These are phyloP conservation scores for Lasioglossum calceatum DNA, from an alignment of 2,888 invertebrate species.

Conservation along the genomic window DNA sequence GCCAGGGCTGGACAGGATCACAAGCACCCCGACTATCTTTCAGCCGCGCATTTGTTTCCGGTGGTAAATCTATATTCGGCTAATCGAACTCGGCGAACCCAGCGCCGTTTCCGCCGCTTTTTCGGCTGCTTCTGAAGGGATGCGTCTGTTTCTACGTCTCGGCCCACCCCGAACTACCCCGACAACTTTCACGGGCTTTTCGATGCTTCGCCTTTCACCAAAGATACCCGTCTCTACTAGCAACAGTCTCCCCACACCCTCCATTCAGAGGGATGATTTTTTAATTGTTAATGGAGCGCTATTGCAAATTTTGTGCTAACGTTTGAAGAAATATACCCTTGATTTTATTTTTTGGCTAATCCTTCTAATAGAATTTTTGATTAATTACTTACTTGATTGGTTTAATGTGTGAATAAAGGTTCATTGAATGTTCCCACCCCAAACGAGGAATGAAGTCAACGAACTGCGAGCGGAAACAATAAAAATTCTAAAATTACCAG, in stretches of 20 bases:
- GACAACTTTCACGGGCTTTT: background rate
- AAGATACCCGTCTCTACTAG: background rate
- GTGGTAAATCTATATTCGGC: conserved; percentile 82
- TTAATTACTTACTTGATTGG: too few relatives aligned
- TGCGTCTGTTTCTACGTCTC: background rate
- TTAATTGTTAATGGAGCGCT: background rate
- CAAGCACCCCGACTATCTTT: conserved; percentile 13
- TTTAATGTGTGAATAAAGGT: background rate
- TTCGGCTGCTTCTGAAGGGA: conserved; percentile 18
- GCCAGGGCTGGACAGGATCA: background rate
- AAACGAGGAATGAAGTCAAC: too few relatives aligned
- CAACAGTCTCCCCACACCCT: background rate
- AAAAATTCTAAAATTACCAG: background rate
- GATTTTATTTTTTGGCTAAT: background rate
- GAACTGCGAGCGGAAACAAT: background rate
- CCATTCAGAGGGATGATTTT: background rate
- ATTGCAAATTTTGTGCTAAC: background rate
- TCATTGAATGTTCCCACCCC: background rate
- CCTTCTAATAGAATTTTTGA: background rate
- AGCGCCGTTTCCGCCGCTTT: conserved; percentile 38
- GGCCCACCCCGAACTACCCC: background rate
- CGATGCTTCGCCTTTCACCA: background rate
- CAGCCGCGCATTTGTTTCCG: conserved; percentile 68
- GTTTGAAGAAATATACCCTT: background rate
- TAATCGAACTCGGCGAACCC: conserved; percentile 74